phyloP scores from a whole-genome alignment of 2,113 vertebrate species.

The Acinonyx jubatus region DNA sequence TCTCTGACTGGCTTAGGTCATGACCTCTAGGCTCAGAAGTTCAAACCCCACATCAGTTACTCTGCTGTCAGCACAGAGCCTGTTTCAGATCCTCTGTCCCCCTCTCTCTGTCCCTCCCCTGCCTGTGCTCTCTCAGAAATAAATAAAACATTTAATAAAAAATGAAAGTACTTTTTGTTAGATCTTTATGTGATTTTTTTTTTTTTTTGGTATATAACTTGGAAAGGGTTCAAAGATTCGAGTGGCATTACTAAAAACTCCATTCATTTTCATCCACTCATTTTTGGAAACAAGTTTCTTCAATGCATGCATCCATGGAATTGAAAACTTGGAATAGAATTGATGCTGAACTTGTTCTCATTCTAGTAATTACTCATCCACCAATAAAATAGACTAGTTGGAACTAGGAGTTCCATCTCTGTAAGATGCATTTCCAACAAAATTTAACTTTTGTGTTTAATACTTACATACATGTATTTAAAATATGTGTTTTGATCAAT shows the following conservation, averaged over 20 bases:
- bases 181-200: neutral
- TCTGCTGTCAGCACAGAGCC: no score
- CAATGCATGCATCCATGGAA: neutral
- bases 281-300: slow-evolving; percentile 33
- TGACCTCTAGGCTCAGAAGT: no score
- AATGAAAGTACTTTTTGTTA: neutral
- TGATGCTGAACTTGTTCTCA: neutral
- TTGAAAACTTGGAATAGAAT: slow-evolving; percentile 1
- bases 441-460: neutral
- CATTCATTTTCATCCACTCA: slow-evolving; percentile 29
- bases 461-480: neutral
- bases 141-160: no score
- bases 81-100: no score
- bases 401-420: neutral
- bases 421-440: neutral
- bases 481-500: neutral
- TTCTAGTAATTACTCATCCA: neutral
- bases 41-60: no score
- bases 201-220: neutral
- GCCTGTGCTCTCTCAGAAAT: no score
- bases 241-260: neutral
- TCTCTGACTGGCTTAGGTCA: no score
- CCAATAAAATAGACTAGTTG: neutral
- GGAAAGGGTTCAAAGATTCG: slow-evolving; percentile 5
- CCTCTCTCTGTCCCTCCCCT: no score